Percentiles rank a stretch among this genome's conserved stretches.
These are phyloP conservation scores for Dolichoris vasculosae DNA, from an alignment of 1,140 invertebrate species.

Conservation along the genomic window DNA sequence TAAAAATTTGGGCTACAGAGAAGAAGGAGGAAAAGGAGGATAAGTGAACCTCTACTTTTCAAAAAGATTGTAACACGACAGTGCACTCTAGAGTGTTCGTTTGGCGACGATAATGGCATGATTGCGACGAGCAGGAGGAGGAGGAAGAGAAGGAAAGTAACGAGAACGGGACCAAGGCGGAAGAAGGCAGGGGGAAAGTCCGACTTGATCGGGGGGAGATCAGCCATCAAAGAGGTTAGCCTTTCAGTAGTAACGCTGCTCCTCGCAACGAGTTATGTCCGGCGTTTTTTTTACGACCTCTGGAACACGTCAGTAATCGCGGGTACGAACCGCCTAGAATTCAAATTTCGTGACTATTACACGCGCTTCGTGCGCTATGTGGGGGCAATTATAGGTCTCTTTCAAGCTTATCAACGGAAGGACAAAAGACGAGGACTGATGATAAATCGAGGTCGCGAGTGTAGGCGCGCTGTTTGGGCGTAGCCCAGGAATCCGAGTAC, in stretches of 20 bases:
- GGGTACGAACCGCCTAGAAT: not conserved
- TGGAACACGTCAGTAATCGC: not conserved
- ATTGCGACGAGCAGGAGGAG: not conserved
- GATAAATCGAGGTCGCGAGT: slow-evolving; percentile 43
- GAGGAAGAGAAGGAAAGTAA: not conserved
- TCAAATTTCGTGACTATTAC: slow-evolving; percentile 12
- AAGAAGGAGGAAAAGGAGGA: too few species aligned
- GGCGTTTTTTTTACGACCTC: not conserved
- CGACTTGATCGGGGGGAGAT: slow-evolving; percentile 47
- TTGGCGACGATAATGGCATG: not conserved
- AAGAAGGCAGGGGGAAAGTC: slow-evolving; percentile 2
- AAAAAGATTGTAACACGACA: not conserved
- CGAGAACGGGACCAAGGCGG: slow-evolving; percentile 36
- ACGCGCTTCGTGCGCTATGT: not conserved
- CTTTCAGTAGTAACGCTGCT: slow-evolving; percentile 38
- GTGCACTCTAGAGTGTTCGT: not conserved
- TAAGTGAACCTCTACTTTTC: slow-evolving; percentile 20
- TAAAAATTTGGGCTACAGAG: too few species aligned
- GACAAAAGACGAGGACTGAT: too few species aligned
- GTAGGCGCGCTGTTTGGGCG: slow-evolving; percentile 51
- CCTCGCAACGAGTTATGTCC: not conserved
- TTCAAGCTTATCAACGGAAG: too few species aligned
- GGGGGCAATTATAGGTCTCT: too few species aligned
- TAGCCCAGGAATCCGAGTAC: not conserved
- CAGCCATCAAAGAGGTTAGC: slow-evolving; percentile 41